Evolutionary conservation across 92 coral and sea anemone species (phyloP).

Genomic region (Scolanthus callimorphus): DNA sequence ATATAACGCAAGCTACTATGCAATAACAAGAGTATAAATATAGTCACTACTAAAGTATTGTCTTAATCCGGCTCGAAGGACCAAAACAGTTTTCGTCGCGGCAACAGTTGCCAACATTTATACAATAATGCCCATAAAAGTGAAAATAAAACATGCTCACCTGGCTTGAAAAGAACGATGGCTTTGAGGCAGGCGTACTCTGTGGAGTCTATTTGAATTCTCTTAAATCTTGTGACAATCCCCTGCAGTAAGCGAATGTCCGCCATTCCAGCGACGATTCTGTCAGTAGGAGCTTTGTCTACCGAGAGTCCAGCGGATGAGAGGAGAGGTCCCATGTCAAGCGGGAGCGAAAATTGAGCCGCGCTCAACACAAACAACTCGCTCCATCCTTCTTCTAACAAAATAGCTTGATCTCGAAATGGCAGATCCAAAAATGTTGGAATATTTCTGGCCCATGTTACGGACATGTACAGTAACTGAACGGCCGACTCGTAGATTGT

Average conservation of each 20-base stretch:
- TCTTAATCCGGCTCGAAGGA: too few species aligned
- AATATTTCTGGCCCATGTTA: constrained; percentile 97
- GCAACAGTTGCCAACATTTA: too few species aligned
- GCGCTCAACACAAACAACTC: constrained; percentile 94
- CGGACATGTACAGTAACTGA: constrained; percentile 95
- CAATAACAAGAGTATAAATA: too few species aligned
- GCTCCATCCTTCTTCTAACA: constrained; percentile 99
- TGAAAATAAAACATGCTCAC: too few species aligned
- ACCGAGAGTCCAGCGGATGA: constrained; percentile 84
- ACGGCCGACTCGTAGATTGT: constrained; percentile 90
- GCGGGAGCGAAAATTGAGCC: constrained; percentile 89
- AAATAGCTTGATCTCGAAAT: constrained; percentile 96
- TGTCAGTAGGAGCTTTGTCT: constrained; percentile 77
- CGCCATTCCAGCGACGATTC: constrained; percentile 86
- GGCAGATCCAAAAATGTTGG: constrained; percentile 98
- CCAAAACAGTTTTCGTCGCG: too few species aligned
- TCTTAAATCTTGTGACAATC: constrained; percentile 80
- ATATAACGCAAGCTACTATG: too few species aligned
- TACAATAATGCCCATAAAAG: too few species aligned
- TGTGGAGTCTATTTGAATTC: constrained; percentile 87
- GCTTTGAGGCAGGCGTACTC: constrained; percentile 98
- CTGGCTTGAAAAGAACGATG: constrained; percentile 92
- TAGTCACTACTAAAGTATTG: too few species aligned
- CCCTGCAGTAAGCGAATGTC: constrained; percentile 91
- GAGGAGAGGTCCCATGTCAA: constrained; percentile 88